Evolutionary conservation across 2,888 invertebrate genomes (phyloP).

Genomic region (Bhutanitis thaidina): DNA sequence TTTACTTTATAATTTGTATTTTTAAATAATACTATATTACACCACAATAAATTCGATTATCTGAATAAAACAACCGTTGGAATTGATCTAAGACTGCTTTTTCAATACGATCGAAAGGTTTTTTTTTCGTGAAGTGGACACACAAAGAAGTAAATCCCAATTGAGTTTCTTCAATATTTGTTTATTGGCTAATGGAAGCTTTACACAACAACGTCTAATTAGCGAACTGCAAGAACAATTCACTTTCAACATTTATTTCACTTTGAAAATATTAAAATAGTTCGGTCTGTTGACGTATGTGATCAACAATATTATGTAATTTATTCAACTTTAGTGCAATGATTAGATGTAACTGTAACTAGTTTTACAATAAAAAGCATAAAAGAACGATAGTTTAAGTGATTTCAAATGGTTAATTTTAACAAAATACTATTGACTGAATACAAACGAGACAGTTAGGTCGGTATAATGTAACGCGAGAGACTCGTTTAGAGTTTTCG

Average conservation of each 20-base stretch:
- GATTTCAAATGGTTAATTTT: slow-evolving; percentile 59
- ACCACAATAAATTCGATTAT: slow-evolving; percentile 19
- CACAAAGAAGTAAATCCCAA: slow-evolving; percentile 8
- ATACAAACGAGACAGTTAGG: slow-evolving; percentile 53
- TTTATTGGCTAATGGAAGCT: slow-evolving; percentile 28
- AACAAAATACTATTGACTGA: slow-evolving; percentile 71
- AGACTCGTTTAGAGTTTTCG: slow-evolving; percentile 49
- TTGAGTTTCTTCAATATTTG: slow-evolving; percentile 34
- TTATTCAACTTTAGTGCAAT: slow-evolving; percentile 79
- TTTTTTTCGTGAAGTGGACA: too few species aligned
- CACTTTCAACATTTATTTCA: too few species aligned
- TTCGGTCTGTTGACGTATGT: slow-evolving; percentile 38
- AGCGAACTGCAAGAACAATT: slow-evolving; percentile 37
- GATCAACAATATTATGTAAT: slow-evolving; percentile 68
- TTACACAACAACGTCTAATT: slow-evolving; percentile 30
- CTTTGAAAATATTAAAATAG: slow-evolving; percentile 29
- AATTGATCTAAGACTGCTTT: slow-evolving; percentile 76
- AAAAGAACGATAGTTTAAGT: slow-evolving; percentile 67
- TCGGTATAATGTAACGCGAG: slow-evolving; percentile 60
- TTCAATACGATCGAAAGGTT: slow-evolving; percentile 50
- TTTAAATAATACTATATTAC: slow-evolving; percentile 33
- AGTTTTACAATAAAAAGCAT: slow-evolving; percentile 55
- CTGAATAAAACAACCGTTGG: slow-evolving; percentile 49
- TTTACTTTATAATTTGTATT: slow-evolving; percentile 37
- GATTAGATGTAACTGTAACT: slow-evolving; percentile 72